phyloP scores from a whole-genome alignment of 2,113 vertebrate genomes.

The Albula goreensis region DNA sequence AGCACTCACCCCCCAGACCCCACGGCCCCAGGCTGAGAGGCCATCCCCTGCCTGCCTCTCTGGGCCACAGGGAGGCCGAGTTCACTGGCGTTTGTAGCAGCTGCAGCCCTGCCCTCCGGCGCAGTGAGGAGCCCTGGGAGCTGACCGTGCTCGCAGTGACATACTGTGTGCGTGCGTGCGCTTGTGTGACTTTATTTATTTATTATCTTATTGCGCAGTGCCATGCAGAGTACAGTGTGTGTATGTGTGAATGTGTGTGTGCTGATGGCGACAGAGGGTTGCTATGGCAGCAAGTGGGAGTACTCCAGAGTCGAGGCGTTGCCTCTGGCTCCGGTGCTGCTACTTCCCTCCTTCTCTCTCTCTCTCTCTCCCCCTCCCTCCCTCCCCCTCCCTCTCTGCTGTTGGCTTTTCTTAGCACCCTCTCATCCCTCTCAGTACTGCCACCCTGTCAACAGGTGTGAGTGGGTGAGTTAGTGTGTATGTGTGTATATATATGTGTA shows the following conservation, averaged over 20 bases:
- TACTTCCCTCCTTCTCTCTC: conserved; percentile 32
- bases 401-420: background rate
- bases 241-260: conserved; percentile 37
- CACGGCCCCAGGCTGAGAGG: no score
- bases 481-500: conserved; percentile 39
- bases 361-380: conserved; percentile 27
- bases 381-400: conserved; percentile 34
- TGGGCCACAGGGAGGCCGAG: background rate
- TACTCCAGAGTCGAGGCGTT: conserved; percentile 58
- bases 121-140: background rate
- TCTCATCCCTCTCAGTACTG: background rate
- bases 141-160: background rate
- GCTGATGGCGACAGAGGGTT: conserved; percentile 49
- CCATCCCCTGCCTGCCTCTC: background rate
- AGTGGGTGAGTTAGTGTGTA: background rate
- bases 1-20: no score
- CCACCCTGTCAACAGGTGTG: conserved; percentile 3
- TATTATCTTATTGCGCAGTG: background rate
- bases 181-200: background rate
- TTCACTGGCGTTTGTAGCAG: background rate
- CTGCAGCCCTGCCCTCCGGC: background rate
- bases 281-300: conserved; percentile 62
- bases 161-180: background rate
- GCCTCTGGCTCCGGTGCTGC: conserved; percentile 44
- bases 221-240: background rate